Conservation (phyloP, 2,113 vertebrate species). For the Tor tambroides region DNA sequence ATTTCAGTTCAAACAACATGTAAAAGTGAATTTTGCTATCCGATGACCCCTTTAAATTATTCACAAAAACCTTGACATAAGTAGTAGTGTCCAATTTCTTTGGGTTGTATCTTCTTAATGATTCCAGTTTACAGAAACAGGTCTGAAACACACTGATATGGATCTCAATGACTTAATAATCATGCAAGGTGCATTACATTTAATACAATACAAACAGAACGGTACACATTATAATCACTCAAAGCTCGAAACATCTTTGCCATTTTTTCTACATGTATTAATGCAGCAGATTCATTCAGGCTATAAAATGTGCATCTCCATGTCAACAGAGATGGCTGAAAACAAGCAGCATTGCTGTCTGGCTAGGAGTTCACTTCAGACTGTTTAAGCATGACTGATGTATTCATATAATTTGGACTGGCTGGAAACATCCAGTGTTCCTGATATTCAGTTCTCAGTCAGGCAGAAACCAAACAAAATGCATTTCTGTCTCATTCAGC, state of each 20-base stretch:
- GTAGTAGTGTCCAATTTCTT: not conserved
- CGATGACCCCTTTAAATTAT: too few species aligned
- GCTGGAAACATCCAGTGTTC: constrained; percentile 49
- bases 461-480: constrained; percentile 55
- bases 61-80: too few species aligned
- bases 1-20: too few species aligned
- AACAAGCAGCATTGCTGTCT: constrained; percentile 31
- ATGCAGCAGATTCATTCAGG: not conserved
- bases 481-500: constrained; percentile 43
- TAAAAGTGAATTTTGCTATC: too few species aligned
- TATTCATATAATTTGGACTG: constrained; percentile 55
- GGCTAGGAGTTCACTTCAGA: constrained; percentile 48
- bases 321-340: constrained; percentile 5
- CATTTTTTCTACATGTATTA: not conserved
- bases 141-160: not conserved
- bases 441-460: constrained; percentile 52
- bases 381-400: constrained; percentile 49
- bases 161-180: not conserved
- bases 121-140: not conserved
- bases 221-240: not conserved
- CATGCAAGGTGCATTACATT: not conserved
- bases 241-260: not conserved
- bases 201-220: not conserved
- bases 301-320: constrained; percentile 19
- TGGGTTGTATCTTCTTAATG: not conserved